These are phyloP conservation scores for Chloroclysta siterata DNA, from an alignment of 2,888 invertebrate species.

Conservation along the genomic window DNA sequence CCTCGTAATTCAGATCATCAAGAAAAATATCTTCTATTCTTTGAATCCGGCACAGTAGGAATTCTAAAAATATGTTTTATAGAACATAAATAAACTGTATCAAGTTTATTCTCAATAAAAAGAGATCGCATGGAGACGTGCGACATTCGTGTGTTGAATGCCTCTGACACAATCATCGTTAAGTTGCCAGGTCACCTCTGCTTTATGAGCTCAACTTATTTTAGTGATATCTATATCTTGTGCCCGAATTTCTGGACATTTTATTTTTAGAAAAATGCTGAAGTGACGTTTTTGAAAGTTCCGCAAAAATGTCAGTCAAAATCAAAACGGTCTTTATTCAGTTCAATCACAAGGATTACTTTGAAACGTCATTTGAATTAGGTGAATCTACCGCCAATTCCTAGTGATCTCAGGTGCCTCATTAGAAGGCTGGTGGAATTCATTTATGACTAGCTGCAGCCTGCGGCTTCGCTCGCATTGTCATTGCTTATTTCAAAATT, in stretches of 20 bases:
- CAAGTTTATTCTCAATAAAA: constrained; percentile 66
- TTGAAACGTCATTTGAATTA: no score
- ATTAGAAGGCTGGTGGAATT: no score
- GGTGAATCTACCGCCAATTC: no score
- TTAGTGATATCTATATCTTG: constrained; percentile 19
- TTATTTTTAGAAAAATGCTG: constrained; percentile 7
- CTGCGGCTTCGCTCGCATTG: no score
- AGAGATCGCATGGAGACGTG: constrained; percentile 49
- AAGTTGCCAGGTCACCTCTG: constrained; percentile 51
- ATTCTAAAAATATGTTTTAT: constrained; percentile 46
- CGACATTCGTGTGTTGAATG: constrained; percentile 52
- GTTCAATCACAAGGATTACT: no score
- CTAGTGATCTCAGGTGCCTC: no score
- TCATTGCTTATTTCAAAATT: no score
- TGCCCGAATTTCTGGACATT: constrained; percentile 5
- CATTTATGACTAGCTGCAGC: no score
- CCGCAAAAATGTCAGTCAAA: background rate
- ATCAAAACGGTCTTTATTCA: no score
- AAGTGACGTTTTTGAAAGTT: background rate
- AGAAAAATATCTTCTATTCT: no score
- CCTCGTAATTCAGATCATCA: no score
- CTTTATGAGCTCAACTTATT: constrained; percentile 44
- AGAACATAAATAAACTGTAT: constrained; percentile 50
- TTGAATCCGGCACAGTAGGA: no score
- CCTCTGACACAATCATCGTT: constrained; percentile 67